These are phyloP conservation scores for Pteria penguin DNA, from an alignment of 2,888 invertebrate genomes.

Conservation along the genomic window DNA sequence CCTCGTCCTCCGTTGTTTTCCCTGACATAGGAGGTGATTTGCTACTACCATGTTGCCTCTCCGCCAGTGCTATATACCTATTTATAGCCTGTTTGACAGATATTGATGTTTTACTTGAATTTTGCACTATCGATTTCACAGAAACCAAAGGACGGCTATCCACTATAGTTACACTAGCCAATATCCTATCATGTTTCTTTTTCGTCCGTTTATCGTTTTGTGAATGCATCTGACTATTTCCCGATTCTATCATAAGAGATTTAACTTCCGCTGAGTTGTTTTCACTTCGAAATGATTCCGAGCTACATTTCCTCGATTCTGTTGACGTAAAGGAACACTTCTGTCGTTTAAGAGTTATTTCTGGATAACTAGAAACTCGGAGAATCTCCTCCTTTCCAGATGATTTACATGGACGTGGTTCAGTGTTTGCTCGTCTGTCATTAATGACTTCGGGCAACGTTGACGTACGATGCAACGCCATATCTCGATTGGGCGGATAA, in stretches of 20 bases:
- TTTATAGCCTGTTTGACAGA: slow-evolving; percentile 24
- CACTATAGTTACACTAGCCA: slow-evolving; percentile 1
- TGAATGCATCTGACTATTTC: background rate
- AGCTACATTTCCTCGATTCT: background rate
- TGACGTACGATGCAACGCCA: slow-evolving; percentile 3
- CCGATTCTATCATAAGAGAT: background rate
- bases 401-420: background rate
- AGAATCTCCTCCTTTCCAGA: background rate
- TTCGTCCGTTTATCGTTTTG: background rate
- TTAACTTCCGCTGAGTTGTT: background rate
- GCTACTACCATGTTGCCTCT: background rate
- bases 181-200: slow-evolving; percentile 5
- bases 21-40: background rate
- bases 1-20: background rate
- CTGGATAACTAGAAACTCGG: slow-evolving; percentile 19
- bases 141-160: background rate
- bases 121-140: background rate
- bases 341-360: background rate
- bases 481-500: background rate
- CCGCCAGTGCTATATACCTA: background rate
- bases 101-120: background rate
- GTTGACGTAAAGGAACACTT: background rate
- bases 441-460: slow-evolving; percentile 12
- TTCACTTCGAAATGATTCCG: background rate
- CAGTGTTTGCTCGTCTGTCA: background rate